Conservation (phyloP, 2,888 invertebrate species). For the Leucoptera coffeella region DNA sequence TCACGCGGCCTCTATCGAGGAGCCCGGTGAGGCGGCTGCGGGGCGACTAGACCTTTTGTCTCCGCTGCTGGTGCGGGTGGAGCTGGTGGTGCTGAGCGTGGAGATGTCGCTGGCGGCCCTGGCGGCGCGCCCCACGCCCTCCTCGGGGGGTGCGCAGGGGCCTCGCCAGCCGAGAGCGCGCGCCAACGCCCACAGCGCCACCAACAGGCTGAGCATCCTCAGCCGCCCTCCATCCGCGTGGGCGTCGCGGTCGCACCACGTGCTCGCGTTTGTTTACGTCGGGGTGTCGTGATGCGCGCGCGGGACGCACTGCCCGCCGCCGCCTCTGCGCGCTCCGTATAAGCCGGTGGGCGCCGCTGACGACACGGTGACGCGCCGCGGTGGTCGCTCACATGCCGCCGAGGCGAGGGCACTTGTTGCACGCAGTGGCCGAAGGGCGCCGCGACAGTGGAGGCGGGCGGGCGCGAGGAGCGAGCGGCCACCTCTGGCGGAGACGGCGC, state of each 20-base stretch:
- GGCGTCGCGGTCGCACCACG: not conserved
- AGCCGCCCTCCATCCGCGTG: slow-evolving; percentile 17
- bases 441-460: not conserved
- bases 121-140: slow-evolving; percentile 40
- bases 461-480: slow-evolving; percentile 31
- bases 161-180: slow-evolving; percentile 50
- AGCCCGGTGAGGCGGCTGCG: no score
- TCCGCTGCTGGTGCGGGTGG: slow-evolving; percentile 42
- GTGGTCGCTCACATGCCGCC: no score
- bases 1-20: no score
- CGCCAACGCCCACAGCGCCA: slow-evolving; percentile 58
- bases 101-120: slow-evolving; percentile 46
- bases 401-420: no score
- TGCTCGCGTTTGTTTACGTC: no score
- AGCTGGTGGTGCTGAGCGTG: slow-evolving; percentile 41
- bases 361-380: no score
- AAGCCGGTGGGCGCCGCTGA: no score
- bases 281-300: no score
- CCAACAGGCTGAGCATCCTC: slow-evolving; percentile 57
- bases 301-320: no score
- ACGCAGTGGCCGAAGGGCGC: no score
- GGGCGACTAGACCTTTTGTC: slow-evolving; percentile 50
- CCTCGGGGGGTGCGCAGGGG: slow-evolving; percentile 28
- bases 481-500: slow-evolving; percentile 8
- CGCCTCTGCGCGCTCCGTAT: no score